Conservation (phyloP, 2,888 invertebrate species). For the Eristalinus aeneus region DNA sequence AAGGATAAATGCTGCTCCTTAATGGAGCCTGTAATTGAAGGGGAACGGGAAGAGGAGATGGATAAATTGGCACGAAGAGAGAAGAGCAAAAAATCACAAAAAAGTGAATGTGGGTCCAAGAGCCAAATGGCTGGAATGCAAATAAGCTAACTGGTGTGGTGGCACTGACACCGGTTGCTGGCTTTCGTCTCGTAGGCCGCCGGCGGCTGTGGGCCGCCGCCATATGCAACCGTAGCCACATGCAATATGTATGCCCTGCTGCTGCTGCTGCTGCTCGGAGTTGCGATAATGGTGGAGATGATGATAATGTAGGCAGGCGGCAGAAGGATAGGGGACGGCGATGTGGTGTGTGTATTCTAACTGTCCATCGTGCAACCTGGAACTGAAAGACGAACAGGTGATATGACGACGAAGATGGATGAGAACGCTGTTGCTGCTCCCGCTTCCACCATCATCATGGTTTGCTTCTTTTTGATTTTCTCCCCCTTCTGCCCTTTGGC, state of each 20-base stretch:
- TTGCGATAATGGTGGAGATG: not conserved
- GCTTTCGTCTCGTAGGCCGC: constrained; percentile 54
- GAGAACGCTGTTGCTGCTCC: constrained; percentile 51
- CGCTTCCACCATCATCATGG: constrained; percentile 10
- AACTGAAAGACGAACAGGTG: constrained; percentile 70
- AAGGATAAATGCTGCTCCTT: constrained; percentile 41
- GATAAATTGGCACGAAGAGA: constrained; percentile 33
- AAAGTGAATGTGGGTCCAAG: constrained; percentile 69
- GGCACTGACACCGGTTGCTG: constrained; percentile 66
- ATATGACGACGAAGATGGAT: constrained; percentile 71
- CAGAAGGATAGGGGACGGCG: not conserved
- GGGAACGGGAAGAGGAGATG: constrained; percentile 2
- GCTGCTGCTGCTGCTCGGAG: constrained; percentile 6
- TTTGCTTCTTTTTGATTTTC: constrained; percentile 61
- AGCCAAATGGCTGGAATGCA: constrained; percentile 66
- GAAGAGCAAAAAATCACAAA: constrained; percentile 37
- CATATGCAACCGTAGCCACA: constrained; percentile 49
- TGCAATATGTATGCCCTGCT: constrained; percentile 52
- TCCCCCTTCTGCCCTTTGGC: constrained; percentile 25
- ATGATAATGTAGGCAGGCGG: not conserved
- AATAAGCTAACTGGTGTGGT: constrained; percentile 70
- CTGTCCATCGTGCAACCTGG: constrained; percentile 69
- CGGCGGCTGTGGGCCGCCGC: constrained; percentile 67
- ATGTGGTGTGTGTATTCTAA: constrained; percentile 57
- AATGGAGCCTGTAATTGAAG: constrained; percentile 19